Evolutionary conservation across 2,797 vertebrate genomes (phyloP), one percentile per base, ranked within the genome.

Genomic region (Babyrousa celebensis): DNA sequence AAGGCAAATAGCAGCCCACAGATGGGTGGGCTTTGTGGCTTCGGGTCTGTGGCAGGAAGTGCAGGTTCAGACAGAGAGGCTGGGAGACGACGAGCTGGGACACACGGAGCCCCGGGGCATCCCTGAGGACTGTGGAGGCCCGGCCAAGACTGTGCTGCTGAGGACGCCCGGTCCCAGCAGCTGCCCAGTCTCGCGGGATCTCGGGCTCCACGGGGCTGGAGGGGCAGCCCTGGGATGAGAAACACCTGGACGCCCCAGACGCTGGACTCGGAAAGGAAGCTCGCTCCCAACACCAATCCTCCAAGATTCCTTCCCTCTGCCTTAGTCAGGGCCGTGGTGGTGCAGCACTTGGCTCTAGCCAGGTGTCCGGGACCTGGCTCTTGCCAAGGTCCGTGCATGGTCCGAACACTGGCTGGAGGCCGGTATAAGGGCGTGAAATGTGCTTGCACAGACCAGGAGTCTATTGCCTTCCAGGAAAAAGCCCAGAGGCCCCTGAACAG

Each of bases 81-180:
- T 0, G 11, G 11, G 40, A 23, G 23, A 29, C 17, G 29, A 18
- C 5, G 10, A 12, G 9, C 29, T 9, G 23, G 6, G 14, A 52
- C 16, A 18, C 29, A 6, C 29, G 0, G 3, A 52, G 40, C 32
- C 27, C 2, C 0, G 11, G 6, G 9, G 21, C 12, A 12, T 8
- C 12, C 27, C 7, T 1, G n/a, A 36, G 16, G 14, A 5, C 0
- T 0, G 9, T 0, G 5, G 6, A 52, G 14, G 36, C 11, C 29
- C 27, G 2, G 9, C 0, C 0, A 1, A 32, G 6, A 1, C 17
- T 15, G 12, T 23, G 17, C 43, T 0, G 43, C 14, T 7, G 0
- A 9, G 3, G 0, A 32, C 20, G 20, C 9, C 1, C 4, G 54
- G 23, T 52, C 25, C 40, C 40, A 5, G 23, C 21, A 21, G 20